Conservation (phyloP, 37 sponge, comb jelly and placozoan genomes). For the Cliona cf. orientalis region DNA sequence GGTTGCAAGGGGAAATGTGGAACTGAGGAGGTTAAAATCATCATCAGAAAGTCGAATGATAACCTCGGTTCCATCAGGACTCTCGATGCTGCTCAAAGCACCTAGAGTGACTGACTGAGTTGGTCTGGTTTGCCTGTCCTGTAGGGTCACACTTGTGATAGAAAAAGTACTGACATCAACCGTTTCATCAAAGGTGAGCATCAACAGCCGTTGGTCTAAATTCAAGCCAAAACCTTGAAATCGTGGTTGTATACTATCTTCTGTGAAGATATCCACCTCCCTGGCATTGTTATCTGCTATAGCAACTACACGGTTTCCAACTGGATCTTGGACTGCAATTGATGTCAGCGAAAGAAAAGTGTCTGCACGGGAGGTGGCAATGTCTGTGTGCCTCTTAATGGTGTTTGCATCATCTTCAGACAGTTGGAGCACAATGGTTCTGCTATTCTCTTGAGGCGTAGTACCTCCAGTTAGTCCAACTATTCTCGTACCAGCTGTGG, state of each 20-base stretch:
- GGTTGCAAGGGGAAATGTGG: constrained; percentile 71
- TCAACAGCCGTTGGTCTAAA: constrained; percentile 41
- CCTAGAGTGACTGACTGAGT: constrained; percentile 54
- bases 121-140: constrained; percentile 45
- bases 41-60: constrained; percentile 52
- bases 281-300: constrained; percentile 47
- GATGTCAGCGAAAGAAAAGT: constrained; percentile 72
- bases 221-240: constrained; percentile 63
- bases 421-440: constrained; percentile 40
- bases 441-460: constrained; percentile 12
- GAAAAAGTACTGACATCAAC: constrained; percentile 57
- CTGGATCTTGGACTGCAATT: constrained; percentile 59
- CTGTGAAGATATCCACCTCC: not conserved
- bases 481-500: not conserved
- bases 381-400: constrained; percentile 47
- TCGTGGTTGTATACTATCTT: constrained; percentile 59
- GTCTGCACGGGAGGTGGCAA: constrained; percentile 57
- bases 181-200: constrained; percentile 86
- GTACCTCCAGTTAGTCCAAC: constrained; percentile 72
- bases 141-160: constrained; percentile 58
- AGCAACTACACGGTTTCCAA: constrained; percentile 53
- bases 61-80: constrained; percentile 50
- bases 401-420: constrained; percentile 67
- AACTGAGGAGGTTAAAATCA: constrained; percentile 82
- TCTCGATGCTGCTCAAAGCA: constrained; percentile 55